A percentile compares a stretch with the other conserved stretches of the same genome.
Conservation (phyloP, 1,140 invertebrate genomes). For the Listronotus bonariensis region DNA sequence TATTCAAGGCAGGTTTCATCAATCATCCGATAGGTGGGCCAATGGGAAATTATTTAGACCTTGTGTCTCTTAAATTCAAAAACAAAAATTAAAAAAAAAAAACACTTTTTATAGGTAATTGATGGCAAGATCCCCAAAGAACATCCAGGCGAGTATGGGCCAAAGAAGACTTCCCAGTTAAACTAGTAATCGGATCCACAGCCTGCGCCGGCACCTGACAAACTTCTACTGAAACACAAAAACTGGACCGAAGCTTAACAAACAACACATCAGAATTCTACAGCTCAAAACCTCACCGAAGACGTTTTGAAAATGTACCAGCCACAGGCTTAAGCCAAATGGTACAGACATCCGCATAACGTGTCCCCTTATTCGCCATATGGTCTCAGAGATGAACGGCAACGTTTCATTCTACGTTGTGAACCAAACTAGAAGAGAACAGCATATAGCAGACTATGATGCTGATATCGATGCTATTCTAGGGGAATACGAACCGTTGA, state of each 20-base stretch:
- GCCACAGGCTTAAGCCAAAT: conserved; percentile 69
- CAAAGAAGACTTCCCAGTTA: conserved; percentile 56
- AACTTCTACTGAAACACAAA: conserved; percentile 61
- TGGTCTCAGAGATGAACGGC: conserved; percentile 59
- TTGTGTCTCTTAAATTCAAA: no score
- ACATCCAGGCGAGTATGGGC: conserved; percentile 67
- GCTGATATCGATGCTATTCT: conserved; percentile 78
- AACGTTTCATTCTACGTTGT: conserved; percentile 75
- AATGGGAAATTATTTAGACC: no score
- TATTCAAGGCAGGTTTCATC: no score
- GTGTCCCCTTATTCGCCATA: conserved; percentile 73
- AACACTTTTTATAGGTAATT: conserved; percentile 49
- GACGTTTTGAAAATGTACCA: conserved; percentile 69
- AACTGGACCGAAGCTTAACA: conserved; percentile 67
- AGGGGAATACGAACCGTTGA: conserved; percentile 72
- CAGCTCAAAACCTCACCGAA: conserved; percentile 61
- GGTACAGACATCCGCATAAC: conserved; percentile 80
- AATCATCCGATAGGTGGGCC: no score
- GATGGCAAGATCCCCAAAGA: conserved; percentile 70
- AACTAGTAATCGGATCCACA: conserved; percentile 73
- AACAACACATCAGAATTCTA: conserved; percentile 67
- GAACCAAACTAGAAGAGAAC: conserved; percentile 62
- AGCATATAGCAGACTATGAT: conserved; percentile 65
- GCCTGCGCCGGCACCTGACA: conserved; percentile 68
- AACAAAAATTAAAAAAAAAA: background rate